Percentiles rank a stretch among this genome's conserved stretches.
These are phyloP conservation scores for Leucozona laternaria DNA, from an alignment of 2,888 invertebrate genomes.

Conservation along the genomic window DNA sequence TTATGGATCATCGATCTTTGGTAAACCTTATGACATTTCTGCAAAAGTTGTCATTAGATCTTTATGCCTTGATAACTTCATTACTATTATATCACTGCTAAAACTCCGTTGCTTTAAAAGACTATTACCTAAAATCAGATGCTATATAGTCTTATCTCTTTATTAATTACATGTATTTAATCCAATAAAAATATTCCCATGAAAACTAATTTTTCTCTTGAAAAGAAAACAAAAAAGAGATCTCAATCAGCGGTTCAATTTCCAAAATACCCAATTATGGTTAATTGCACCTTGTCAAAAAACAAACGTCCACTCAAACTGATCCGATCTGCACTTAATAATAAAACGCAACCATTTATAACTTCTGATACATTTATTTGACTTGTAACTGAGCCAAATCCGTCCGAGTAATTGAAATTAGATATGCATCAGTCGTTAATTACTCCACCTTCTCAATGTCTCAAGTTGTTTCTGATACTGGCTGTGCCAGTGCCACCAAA, in stretches of 20 bases:
- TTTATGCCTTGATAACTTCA: neutral
- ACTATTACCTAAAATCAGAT: neutral
- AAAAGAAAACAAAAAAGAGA: neutral
- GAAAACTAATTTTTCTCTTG: constrained; percentile 46
- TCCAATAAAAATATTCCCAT: constrained; percentile 46
- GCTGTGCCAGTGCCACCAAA: constrained; percentile 44
- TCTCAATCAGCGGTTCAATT: constrained; percentile 57
- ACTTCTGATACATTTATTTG: constrained; percentile 50
- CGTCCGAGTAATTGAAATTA: constrained; percentile 41
- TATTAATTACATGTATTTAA: neutral
- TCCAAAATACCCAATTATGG: constrained; percentile 65
- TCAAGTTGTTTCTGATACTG: constrained; percentile 7
- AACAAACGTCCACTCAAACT: constrained; percentile 29
- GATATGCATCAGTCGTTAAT: constrained; percentile 72
- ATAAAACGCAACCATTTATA: constrained; percentile 56
- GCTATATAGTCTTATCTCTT: neutral
- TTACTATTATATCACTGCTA: neutral
- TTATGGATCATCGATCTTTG: too few species aligned
- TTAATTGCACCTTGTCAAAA: constrained; percentile 67
- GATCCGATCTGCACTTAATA: constrained; percentile 50
- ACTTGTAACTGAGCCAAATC: constrained; percentile 61
- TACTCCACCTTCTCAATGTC: constrained; percentile 71
- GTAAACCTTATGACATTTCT: too few species aligned
- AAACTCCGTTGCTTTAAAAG: neutral
- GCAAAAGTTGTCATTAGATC: neutral